Conservation (phyloP, 2,113 vertebrate species). For the Isurus oxyrinchus region DNA sequence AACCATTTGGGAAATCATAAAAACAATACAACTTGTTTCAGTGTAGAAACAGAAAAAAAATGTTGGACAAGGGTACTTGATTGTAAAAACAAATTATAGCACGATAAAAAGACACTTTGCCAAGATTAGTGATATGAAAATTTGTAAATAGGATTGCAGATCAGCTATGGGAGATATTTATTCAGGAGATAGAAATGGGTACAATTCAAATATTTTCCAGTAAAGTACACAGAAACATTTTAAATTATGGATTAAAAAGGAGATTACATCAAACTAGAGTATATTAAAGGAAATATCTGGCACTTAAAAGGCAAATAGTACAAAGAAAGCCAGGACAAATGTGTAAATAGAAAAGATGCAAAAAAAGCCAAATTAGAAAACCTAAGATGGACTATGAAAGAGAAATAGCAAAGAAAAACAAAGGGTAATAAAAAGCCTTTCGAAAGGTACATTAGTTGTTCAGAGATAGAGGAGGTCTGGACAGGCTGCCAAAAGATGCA, state of each 20-base stretch:
- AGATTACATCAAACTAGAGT: neutral
- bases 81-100: no score
- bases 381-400: neutral
- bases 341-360: neutral
- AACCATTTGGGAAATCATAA: neutral
- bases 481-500: neutral
- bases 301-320: neutral
- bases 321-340: neutral
- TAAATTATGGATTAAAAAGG: neutral
- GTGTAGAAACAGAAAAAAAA: no score
- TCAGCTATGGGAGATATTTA: neutral
- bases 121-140: neutral
- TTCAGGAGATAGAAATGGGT: neutral
- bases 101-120: no score
- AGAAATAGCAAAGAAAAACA: neutral
- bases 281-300: neutral
- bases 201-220: slow-evolving; percentile 2
- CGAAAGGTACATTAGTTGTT: no score
- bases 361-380: neutral
- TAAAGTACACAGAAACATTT: neutral
- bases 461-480: neutral
- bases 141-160: neutral
- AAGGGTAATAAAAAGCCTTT: neutral
- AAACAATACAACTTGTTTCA: no score
- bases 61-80: no score